These are phyloP conservation scores for Rotaria sp. DNA, from an alignment of 2,888 invertebrate species.

Conservation along the genomic window DNA sequence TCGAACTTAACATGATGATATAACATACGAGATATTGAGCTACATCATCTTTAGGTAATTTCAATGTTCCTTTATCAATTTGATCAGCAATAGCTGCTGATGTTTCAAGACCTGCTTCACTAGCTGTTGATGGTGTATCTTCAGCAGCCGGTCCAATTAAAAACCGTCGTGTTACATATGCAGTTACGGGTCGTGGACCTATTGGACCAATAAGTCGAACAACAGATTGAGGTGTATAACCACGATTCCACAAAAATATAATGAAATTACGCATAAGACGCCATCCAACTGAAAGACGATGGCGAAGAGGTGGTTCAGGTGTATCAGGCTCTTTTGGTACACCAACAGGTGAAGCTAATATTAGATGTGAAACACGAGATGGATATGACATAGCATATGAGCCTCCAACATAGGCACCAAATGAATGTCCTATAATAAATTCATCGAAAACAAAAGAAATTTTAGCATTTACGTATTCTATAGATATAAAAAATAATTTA, in stretches of 20 bases:
- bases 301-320: background rate
- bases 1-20: too few relatives aligned
- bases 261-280: background rate
- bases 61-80: background rate
- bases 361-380: background rate
- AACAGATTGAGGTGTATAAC: background rate
- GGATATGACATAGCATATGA: slow-evolving; percentile 60
- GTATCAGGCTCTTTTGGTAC: background rate
- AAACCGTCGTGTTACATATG: background rate
- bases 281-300: background rate
- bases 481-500: background rate
- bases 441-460: too few relatives aligned
- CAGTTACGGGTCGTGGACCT: background rate
- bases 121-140: background rate
- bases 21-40: background rate
- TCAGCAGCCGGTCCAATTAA: background rate
- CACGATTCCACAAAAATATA: background rate
- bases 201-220: background rate
- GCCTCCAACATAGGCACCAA: slow-evolving; percentile 62
- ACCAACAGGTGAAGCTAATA: background rate
- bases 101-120: background rate
- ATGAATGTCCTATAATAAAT: slow-evolving; percentile 63
- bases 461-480: too few relatives aligned
- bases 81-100: background rate
- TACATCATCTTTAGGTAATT: background rate